Conservation (phyloP, 2,113 vertebrate genomes). For the Xenopus laevis region DNA sequence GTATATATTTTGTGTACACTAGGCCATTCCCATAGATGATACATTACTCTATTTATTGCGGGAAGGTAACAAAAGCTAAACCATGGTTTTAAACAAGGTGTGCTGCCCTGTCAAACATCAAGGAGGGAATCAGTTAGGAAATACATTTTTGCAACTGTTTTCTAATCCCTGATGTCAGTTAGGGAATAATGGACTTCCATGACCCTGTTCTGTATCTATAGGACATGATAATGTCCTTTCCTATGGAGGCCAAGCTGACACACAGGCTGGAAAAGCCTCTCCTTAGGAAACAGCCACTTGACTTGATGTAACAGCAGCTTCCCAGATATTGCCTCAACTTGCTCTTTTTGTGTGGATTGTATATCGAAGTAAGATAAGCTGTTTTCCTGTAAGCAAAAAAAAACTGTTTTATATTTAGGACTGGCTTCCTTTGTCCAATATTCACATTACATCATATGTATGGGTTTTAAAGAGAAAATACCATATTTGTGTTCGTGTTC, state of each 20-base stretch:
- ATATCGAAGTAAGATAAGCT: background rate
- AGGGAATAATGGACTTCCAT: constrained; percentile 27
- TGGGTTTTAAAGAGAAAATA: too few species aligned
- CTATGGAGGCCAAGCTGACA: background rate
- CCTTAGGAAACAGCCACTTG: constrained; percentile 23
- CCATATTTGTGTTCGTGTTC: too few species aligned
- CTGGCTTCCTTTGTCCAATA: too few species aligned
- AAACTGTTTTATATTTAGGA: too few species aligned
- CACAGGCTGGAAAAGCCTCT: constrained; percentile 16
- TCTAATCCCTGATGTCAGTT: constrained; percentile 13
- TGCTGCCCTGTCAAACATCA: background rate
- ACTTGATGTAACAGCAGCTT: constrained; percentile 8
- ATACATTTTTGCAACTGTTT: constrained; percentile 9
- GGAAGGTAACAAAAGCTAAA: too few species aligned
- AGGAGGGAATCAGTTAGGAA: constrained; percentile 1
- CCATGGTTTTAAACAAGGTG: too few species aligned
- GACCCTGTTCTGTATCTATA: constrained; percentile 35
- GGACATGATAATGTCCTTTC: constrained; percentile 18
- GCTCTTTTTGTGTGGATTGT: background rate
- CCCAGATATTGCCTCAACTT: constrained; percentile 6
- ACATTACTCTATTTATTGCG: too few species aligned
- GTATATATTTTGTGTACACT: too few species aligned
- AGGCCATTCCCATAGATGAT: too few species aligned
- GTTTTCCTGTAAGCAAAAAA: background rate
- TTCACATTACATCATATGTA: too few species aligned